Conservation (phyloP, 2,113 vertebrate genomes). For the Poecilia latipinna region DNA sequence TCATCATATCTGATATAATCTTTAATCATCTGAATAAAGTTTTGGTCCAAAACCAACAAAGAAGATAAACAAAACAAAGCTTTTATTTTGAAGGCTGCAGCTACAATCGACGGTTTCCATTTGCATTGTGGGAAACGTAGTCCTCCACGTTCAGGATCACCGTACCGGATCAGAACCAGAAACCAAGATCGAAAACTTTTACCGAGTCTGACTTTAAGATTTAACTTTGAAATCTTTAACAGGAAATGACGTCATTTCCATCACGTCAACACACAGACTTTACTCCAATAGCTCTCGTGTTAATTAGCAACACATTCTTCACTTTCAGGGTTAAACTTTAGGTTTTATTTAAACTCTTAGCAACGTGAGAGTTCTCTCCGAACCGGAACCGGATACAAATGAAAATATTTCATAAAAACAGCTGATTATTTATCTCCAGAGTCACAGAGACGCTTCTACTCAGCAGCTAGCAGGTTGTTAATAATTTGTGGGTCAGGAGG, state of each 20-base stretch:
- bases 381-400: neutral
- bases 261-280: neutral
- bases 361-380: neutral
- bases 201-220: neutral
- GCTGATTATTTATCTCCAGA: neutral
- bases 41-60: neutral
- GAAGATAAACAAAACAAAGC: neutral
- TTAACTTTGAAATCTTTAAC: too few species aligned
- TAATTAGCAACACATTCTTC: neutral
- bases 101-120: neutral
- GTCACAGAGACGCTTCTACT: neutral
- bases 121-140: conserved; percentile 17
- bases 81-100: neutral
- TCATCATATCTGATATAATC: too few species aligned
- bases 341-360: neutral
- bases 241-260: neutral
- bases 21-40: too few species aligned
- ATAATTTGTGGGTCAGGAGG: neutral
- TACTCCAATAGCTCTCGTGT: neutral
- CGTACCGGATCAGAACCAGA: neutral
- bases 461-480: neutral
- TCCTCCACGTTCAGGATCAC: neutral
- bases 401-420: neutral
- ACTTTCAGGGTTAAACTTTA: neutral
- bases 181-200: neutral